Percentiles rank a stretch among this genome's conserved stretches.
Conservation (phyloP, 2,113 vertebrate genomes). For the Hiodon tergisus region DNA sequence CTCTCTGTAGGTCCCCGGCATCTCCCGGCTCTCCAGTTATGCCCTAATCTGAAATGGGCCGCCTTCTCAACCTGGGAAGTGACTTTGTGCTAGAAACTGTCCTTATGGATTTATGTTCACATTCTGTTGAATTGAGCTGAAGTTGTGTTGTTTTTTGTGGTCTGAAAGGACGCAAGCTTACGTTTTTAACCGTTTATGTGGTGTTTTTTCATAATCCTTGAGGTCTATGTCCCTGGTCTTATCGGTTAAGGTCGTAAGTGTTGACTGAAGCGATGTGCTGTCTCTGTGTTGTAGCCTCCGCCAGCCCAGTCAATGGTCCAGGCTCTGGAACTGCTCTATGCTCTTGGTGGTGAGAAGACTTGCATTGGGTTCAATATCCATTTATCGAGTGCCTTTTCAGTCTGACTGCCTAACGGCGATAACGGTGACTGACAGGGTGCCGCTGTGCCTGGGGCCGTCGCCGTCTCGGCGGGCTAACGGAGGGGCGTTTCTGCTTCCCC, state of each 20-base stretch:
- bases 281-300: slow-evolving; percentile 70
- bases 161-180: background rate
- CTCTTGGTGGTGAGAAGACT: slow-evolving; percentile 80
- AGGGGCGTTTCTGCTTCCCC: background rate
- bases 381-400: background rate
- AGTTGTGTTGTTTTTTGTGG: background rate
- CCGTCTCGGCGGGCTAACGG: background rate
- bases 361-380: background rate
- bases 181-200: too few species aligned
- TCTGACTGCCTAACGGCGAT: background rate
- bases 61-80: too few species aligned
- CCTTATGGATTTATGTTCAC: too few species aligned
- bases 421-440: background rate
- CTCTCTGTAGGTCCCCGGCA: slow-evolving; percentile 77
- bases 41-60: too few species aligned
- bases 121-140: background rate
- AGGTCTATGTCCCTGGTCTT: too few species aligned
- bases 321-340: slow-evolving; percentile 90
- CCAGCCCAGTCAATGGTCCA: slow-evolving; percentile 98
- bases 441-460: background rate
- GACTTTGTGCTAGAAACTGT: too few species aligned
- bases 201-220: too few species aligned
- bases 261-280: background rate
- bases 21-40: background rate
- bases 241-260: background rate